A percentile compares a stretch with the other conserved stretches of the same genome.
Conservation (phyloP, 2,888 invertebrate genomes). For the Chloroclysta siterata region DNA sequence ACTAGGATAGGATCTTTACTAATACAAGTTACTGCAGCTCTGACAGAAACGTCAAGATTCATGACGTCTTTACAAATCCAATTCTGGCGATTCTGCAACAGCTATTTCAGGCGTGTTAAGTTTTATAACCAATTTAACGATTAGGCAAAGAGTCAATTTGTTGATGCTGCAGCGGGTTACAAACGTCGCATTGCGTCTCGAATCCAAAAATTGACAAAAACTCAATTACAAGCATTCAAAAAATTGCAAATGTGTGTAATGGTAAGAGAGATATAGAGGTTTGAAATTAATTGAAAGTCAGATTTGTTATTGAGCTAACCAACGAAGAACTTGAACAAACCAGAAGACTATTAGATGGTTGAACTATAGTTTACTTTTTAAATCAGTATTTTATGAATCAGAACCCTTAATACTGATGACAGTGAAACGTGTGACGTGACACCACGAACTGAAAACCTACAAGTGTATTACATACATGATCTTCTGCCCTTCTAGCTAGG, state of each 20-base stretch:
- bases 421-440: neutral
- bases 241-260: too few relatives aligned
- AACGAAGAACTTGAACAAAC: too few relatives aligned
- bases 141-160: neutral
- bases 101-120: neutral
- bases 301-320: too few relatives aligned
- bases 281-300: too few relatives aligned
- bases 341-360: too few relatives aligned
- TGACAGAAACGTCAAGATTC: too few relatives aligned
- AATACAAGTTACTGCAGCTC: too few relatives aligned
- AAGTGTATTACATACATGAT: neutral
- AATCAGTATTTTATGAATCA: neutral
- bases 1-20: too few relatives aligned
- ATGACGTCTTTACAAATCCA: constrained; percentile 10
- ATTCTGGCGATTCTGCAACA: constrained; percentile 2
- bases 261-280: too few relatives aligned
- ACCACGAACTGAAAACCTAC: neutral
- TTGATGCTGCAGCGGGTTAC: neutral
- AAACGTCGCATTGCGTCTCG: neutral
- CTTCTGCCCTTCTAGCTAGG: neutral
- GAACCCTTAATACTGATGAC: neutral
- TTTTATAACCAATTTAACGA: neutral
- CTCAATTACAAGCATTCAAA: too few relatives aligned
- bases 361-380: neutral
- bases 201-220: too few relatives aligned